Percentiles rank a stretch among this genome's conserved stretches.
These are phyloP conservation scores for Gavialis gangeticus DNA, from an alignment of 2,113 vertebrate species.

Conservation along the genomic window DNA sequence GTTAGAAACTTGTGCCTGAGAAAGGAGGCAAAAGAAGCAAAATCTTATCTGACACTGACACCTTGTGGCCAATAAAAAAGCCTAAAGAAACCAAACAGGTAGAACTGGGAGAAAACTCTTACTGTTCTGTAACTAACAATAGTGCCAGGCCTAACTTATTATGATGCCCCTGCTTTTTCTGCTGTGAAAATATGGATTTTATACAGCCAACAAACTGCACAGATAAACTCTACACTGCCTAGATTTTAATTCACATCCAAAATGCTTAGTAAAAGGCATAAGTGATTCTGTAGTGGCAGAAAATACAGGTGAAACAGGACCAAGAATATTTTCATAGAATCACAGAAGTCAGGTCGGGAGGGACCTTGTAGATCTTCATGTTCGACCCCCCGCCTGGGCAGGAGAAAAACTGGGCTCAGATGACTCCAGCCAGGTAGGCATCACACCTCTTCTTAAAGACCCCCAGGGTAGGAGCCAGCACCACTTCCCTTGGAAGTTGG, in stretches of 20 bases:
- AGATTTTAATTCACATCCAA: neutral
- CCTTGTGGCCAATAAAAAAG: constrained; percentile 65
- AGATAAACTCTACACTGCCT: neutral
- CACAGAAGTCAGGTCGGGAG: too few species aligned
- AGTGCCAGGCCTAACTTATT: neutral
- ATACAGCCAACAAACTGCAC: neutral
- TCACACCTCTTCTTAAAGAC: too few species aligned
- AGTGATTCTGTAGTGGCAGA: too few species aligned
- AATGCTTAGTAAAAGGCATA: neutral
- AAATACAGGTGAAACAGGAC: too few species aligned
- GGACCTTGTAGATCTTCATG: too few species aligned
- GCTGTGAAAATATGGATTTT: neutral
- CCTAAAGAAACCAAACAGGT: too few species aligned
- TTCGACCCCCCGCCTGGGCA: too few species aligned
- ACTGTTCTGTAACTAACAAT: neutral
- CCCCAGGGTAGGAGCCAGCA: too few species aligned
- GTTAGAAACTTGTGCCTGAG: neutral
- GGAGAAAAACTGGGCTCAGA: too few species aligned
- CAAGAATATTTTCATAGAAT: too few species aligned
- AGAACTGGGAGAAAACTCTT: neutral
- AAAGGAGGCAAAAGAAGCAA: neutral
- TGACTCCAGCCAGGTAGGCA: too few species aligned
- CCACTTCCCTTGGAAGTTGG: too few species aligned
- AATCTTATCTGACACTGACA: constrained; percentile 61
- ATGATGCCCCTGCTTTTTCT: neutral